phyloP scores from a whole-genome alignment of 2,797 vertebrate species.

The Aythya fuligula region DNA sequence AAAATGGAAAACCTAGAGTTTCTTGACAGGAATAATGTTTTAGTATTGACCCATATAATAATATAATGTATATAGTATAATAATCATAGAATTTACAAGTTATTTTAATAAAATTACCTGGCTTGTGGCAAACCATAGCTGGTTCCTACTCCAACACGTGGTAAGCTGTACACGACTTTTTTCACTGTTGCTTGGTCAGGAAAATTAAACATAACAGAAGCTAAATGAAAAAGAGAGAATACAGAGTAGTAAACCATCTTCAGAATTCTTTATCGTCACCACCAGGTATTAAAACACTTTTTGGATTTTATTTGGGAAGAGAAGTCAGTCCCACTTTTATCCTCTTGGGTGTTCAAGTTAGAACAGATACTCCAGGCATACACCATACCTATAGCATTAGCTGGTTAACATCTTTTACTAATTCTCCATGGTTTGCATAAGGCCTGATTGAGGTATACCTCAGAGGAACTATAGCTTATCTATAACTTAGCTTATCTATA shows the following conservation, averaged over 20 bases:
- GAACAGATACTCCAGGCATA: neutral
- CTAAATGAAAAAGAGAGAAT: constrained; percentile 78
- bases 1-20: neutral
- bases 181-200: constrained; percentile 97
- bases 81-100: neutral
- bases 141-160: constrained; percentile 96
- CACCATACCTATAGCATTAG: neutral
- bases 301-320: neutral
- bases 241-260: constrained; percentile 12
- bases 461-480: neutral
- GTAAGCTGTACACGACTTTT: constrained; percentile 95
- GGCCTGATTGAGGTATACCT: neutral
- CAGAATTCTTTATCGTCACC: neutral
- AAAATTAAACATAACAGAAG: constrained; percentile 99
- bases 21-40: neutral
- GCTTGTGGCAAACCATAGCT: constrained; percentile 98
- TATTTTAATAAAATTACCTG: constrained; percentile 81
- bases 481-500: no score
- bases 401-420: neutral
- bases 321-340: neutral
- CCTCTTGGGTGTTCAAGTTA: neutral
- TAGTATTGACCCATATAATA: neutral
- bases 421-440: neutral
- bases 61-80: neutral
- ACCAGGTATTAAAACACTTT: neutral